Evolutionary conservation across 1,140 invertebrate genomes (phyloP), one percentile per base, ranked within the genome.

Genomic region (Brachionus calyciflorus): DNA sequence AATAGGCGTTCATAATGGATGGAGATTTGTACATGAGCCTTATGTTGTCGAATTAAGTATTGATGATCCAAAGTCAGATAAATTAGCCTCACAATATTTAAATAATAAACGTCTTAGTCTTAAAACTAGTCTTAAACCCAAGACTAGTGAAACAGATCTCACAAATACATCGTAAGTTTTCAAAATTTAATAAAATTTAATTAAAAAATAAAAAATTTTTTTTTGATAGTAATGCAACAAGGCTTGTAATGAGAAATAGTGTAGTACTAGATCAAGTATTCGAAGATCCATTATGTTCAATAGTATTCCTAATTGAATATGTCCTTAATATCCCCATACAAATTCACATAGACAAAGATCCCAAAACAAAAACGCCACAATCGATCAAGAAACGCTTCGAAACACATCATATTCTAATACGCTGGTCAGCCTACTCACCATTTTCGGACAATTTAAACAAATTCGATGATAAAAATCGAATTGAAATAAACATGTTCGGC

Each of bases 1-100:
- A 79, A 79, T 84, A 60, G 84, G 84, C 57, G 79, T 85, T 19
- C 84, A 85, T 77, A 85, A 85, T 81, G 84, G 84, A 17, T 84
- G 81, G 81, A 79, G 80, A 19, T 85, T 82, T 78, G 78, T 84
- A 17, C 81, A 82, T 17, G 83, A 85, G 28, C 83, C 83, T 14
- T 79, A 82, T 65, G 79, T 79, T 0, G 80, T 82, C 24, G 79
- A 83, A 10, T 70, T 85, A n/a, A 81, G 82, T 17, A 57, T 80
- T 1, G 79, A 81, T 19, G 68, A 79, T 48, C 73, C 41, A 3
- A 51, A 73, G 9, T 51, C 51, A n/a, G n/a, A 51, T 9, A 48
- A 73, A 9, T 40, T 19, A 40, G 37, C 69, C 14, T 51, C 69
- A 28, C 69, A 73, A 49, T 51, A 51, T 51, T 7, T 41, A 9